Evolutionary conservation across 2,113 vertebrate species (phyloP).

Genomic region (Sula dactylatra): DNA sequence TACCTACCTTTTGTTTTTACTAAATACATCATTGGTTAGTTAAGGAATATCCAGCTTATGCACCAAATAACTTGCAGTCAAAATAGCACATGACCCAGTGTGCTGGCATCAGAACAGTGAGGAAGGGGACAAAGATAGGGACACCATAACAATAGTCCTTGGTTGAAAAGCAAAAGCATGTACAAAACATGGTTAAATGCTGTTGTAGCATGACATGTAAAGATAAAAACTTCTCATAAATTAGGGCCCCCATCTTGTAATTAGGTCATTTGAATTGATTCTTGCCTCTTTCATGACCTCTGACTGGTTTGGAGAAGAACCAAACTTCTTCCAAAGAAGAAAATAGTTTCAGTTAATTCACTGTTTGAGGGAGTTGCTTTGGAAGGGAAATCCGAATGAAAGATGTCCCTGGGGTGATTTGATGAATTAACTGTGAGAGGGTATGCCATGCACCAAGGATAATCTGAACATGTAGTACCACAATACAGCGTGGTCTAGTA

Average conservation of each 20-base stretch:
- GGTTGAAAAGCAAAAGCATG: background rate
- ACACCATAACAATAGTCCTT: background rate
- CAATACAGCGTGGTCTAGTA: background rate
- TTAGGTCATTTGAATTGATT: background rate
- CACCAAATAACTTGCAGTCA: background rate
- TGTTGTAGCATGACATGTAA: background rate
- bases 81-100: background rate
- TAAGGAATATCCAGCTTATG: background rate
- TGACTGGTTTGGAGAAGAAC: background rate
- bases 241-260: background rate
- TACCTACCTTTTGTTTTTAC: background rate
- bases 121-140: background rate
- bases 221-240: background rate
- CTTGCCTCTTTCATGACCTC: background rate
- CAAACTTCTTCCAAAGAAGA: background rate
- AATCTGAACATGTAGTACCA: background rate
- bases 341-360: background rate
- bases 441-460: background rate
- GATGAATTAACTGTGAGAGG: background rate
- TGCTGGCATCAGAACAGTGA: background rate
- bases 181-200: background rate
- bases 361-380: background rate
- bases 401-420: background rate
- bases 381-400: background rate
- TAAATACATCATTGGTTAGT: background rate